phyloP scores from a whole-genome alignment of 2,113 vertebrate species.

The Isichthys henryi region DNA sequence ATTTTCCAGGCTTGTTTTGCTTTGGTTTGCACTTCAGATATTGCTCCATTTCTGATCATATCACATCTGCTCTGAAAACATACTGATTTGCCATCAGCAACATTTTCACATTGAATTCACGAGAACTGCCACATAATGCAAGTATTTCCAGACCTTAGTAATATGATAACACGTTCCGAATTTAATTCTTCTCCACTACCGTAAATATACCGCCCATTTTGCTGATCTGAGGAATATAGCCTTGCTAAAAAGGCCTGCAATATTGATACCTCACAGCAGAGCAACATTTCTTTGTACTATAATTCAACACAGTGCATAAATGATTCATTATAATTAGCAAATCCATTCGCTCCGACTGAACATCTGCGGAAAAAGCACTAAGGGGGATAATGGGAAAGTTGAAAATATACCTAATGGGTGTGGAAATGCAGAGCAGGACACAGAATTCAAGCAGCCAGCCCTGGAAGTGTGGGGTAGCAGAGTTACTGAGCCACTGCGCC shows the following conservation, averaged over 20 bases:
- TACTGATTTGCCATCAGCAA: not conserved
- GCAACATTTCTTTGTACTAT: not conserved
- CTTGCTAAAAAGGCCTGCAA: not conserved
- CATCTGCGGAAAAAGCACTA: not conserved
- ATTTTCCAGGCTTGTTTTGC: not conserved
- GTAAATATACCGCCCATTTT: not conserved
- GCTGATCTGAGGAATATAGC: not conserved
- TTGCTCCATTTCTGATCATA: not conserved
- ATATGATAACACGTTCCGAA: not conserved
- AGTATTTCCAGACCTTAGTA: not conserved
- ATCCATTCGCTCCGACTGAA: not conserved
- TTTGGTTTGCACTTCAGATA: not conserved
- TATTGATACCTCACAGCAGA: not conserved
- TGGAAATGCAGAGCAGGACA: not conserved
- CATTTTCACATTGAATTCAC: not conserved
- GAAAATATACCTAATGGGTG: not conserved
- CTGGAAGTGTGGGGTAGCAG: not conserved
- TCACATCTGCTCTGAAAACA: not conserved
- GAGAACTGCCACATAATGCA: not conserved
- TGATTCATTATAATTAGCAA: conserved; percentile 1
- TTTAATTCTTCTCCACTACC: not conserved
- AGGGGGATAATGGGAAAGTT: not conserved
- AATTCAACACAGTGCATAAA: not conserved
- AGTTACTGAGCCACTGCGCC: not conserved
- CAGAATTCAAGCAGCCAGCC: not conserved